These are phyloP conservation scores for Eurystomus gularis DNA, from an alignment of 2,113 vertebrate genomes.

Conservation along the genomic window DNA sequence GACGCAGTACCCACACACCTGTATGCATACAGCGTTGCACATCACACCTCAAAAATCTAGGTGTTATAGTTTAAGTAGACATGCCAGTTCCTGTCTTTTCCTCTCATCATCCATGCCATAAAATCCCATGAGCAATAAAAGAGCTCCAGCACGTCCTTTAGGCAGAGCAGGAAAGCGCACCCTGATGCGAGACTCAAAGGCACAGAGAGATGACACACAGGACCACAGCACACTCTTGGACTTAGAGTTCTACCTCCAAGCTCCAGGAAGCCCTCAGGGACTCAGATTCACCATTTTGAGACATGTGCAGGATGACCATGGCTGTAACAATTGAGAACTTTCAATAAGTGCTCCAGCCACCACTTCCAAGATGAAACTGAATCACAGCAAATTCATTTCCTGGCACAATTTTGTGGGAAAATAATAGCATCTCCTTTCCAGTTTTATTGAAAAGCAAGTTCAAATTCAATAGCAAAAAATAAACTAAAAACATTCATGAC, in stretches of 20 bases:
- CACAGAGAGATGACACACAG: neutral
- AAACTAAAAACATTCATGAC: slow-evolving; percentile 21
- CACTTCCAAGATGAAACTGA: neutral
- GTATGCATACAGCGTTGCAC: fast-evolving
- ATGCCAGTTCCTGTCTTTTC: neutral
- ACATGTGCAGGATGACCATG: neutral
- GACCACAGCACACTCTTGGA: neutral
- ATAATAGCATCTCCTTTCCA: slow-evolving; percentile 28
- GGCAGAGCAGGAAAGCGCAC: neutral
- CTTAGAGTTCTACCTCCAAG: neutral
- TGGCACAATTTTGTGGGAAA: slow-evolving; percentile 34
- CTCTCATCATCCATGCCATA: neutral
- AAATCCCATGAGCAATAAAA: neutral
- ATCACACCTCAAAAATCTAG: neutral
- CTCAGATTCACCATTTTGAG: neutral
- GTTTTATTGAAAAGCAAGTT: slow-evolving; percentile 33
- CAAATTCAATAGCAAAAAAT: slow-evolving; percentile 17
- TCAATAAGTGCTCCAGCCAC: neutral
- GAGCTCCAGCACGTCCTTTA: neutral
- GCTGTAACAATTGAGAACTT: neutral
- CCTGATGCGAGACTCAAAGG: fast-evolving
- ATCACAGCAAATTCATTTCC: slow-evolving; percentile 45
- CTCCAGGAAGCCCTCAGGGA: neutral
- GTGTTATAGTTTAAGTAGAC: neutral
- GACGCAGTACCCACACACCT: neutral